Evolutionary conservation across 2,888 invertebrate species (phyloP), one percentile per base, ranked within the genome.

Genomic region (Philhelius pedissequus): DNA sequence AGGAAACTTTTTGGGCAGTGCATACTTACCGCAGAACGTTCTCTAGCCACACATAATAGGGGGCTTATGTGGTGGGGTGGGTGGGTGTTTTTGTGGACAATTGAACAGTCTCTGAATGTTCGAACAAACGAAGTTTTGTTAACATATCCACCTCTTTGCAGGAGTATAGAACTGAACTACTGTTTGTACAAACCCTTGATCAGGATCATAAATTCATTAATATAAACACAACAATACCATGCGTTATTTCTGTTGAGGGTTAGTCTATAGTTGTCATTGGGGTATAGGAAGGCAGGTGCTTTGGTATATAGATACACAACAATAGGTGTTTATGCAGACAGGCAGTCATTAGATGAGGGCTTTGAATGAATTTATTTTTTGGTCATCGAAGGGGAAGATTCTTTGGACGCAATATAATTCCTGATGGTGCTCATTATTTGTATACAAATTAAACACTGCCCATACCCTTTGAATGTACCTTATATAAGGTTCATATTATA

Each of bases 131-230:
- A 68, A 45, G 32, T 58, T 54, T 54, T 25, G 22, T 20, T 48
- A 56, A 58, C 25, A 52, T n/a, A n/a, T 52, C 45, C 60, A 43
- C 4, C 62, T 66, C n/a, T 18, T 43, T 11, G 25, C 8, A 62
- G 13, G 13, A 30, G 40, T 27, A 35, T 20, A 60, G 60, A 60
- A 27, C 15, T 43, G 40, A 60, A 27, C 15, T 43, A 25, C 11
- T 25, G 38, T 25, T 18, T 11, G 20, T 70, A 22, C 64, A 20
- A 27, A 56, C 74, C 74, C 56, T 64, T 50, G 83, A 83, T 74
- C 83, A 58, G 74, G 83, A 74, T 83, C 83, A 83, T 83, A 83
- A 83, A 83, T 83, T 78, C 83, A 83, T 78, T 83, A 83, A 74
- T 70, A 74, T 74, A 83, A 43, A 78, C 78, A 50, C 69, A 78